phyloP scores from a whole-genome alignment of 2,113 vertebrate genomes.

The Serilophus lunatus region DNA sequence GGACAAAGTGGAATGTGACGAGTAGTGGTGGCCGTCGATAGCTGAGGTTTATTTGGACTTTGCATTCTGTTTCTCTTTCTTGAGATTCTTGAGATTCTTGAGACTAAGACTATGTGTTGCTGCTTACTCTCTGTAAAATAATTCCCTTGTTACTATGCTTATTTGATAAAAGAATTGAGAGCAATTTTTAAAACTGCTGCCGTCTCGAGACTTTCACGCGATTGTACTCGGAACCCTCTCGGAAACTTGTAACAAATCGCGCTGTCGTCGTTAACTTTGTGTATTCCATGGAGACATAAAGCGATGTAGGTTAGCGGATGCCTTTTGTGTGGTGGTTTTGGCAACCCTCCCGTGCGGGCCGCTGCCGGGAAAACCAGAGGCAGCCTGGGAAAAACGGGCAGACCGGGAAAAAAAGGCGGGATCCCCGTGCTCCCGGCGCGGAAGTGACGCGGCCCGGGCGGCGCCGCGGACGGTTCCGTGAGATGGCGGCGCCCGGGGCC shows the following conservation, averaged over 20 bases:
- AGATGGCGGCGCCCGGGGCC: slow-evolving; percentile 36
- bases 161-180: slow-evolving; percentile 40
- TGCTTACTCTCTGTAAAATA: slow-evolving; percentile 46
- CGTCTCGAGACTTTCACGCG: not conserved
- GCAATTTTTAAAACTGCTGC: slow-evolving; percentile 39
- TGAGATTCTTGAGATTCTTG: not conserved
- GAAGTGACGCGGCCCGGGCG: not conserved
- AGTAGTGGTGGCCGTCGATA: slow-evolving; percentile 51
- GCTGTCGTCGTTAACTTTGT: not conserved
- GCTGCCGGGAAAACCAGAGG: no score
- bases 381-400: no score
- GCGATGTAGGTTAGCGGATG: not conserved
- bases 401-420: no score
- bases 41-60: slow-evolving; percentile 45
- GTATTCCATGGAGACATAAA: slow-evolving; percentile 16
- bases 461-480: not conserved
- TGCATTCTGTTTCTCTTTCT: slow-evolving; percentile 32
- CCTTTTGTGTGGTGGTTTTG: not conserved
- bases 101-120: not conserved
- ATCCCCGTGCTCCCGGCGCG: not conserved
- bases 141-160: not conserved
- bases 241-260: not conserved
- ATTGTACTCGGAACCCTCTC: not conserved
- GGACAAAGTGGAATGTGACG: slow-evolving; percentile 25
- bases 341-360: no score